Evolutionary conservation across 2,888 invertebrate genomes (phyloP), one percentile per base, ranked within the genome.

Genomic region (Zaprionus obscuricornis): DNA sequence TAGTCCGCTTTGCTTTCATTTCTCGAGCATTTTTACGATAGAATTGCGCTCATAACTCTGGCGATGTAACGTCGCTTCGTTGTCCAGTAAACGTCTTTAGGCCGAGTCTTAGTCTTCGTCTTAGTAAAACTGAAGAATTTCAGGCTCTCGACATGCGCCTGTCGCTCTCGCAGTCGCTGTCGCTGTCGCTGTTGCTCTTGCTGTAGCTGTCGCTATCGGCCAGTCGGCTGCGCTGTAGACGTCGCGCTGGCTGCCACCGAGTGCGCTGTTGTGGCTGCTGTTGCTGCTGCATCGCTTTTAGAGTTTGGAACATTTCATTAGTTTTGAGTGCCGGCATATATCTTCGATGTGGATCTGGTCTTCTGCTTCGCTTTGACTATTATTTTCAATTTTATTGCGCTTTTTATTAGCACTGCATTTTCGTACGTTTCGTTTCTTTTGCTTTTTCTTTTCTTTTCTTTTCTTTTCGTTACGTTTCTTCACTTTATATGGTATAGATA

Each of bases 241-340:
- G 43, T 34, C 13, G n/a, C 13, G 43, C 11, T 20, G 37, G 17
- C 45, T n/a, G n/a, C n/a, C n/a, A n/a, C n/a, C 67, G 43, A 59
- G 43, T 13, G 26, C 55, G 59, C 74, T 49, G 40, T 70, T 66
- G 66, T 70, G 79, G 73, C 63, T 66, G 75, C 74, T 64, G n/a
- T n/a, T n/a, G 47, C 50, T 50, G 66, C 42, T 43, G 46, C 57
- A 74, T 60, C 83, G 69, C 78, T 75, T 79, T 68, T n/a, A n/a
- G 70, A 70, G 66, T 79, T 75, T 77, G 71, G 75, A 85, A 85
- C 83, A 83, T 83, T 83, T 85, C 85, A 83, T 83, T 83, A 85
- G 81, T 85, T 85, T 85, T 85, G 81, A 85, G 83, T 82, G 83
- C 81, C 82, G 74, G 83, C 75, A 82, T 85, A 82, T 74, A 78